Base-by-base conservation (phyloP, 2,888 invertebrate genomes). In the Cyclophora punctaria region DNA sequence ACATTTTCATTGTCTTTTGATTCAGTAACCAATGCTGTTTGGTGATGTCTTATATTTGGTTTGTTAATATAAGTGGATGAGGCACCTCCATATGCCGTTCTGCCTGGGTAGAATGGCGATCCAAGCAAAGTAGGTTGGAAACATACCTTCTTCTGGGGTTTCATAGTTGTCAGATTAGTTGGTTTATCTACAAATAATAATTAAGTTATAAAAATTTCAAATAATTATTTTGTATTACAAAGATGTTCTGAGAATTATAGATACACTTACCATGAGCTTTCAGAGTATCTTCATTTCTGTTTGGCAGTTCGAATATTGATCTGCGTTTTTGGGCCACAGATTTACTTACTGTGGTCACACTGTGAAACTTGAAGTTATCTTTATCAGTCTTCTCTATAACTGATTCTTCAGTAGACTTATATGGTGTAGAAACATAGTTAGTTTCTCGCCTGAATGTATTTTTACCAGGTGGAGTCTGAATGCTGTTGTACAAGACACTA, bases 61-160 rank as follows among this genome's bases (percentile, higher is more conserved):
- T 78, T 69, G 61, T 83, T 82, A 44, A 89, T 87, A 59, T 92
- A 92, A 1, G 91, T 90, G 7, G 92, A 90, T 6, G 79, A 59
- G 7, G 94, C 92, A 43, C 95, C 95, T 2, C 95, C 95, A 73
- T 93, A 95, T 58, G 91, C 92, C 2, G 94, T 95, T 55, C 90
- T 90, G 34, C 95, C 95, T 57, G 90, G 89, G 71, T 95, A 95
- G 74, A 95, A 95, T 7, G 95, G 93, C 2, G 95, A 95, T 4
- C 78, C 73, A 42, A 78, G 59, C 33, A 77, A 62, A 35, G 64
- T 66, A 33, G 78, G 67, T 48, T 80, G 83, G 53, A 74, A 88
- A 71, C 69, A 73, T 66, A 78, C 73, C 71, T 77, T 59, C 58
- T 69, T 70, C 20, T 20, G 20, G 60, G 77, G 50, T 77, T 89